Evolutionary conservation across 2,888 invertebrate species (phyloP), one percentile per base, ranked within the genome.

Genomic region (Coenonympha arcania): DNA sequence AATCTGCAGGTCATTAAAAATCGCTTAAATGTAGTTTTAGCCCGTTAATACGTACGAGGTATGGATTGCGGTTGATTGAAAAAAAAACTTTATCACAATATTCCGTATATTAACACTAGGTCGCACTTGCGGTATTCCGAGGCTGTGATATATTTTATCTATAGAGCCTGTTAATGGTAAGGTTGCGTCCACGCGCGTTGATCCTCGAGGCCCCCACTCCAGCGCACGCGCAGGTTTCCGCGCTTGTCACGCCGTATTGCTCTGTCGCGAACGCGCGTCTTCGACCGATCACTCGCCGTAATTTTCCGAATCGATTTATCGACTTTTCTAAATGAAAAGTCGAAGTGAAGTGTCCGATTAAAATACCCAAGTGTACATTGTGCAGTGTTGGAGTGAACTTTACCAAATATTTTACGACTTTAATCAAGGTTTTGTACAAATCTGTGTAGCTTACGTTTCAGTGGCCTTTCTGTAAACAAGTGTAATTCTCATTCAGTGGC

Each of bases 261-360:
- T 74, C 74, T 68, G 71, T 78, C 72, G 65, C 68, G 71, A 66
- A 63, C 72, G 74, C 76, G 75, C 71, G 71, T 72, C 73, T 73
- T 72, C 72, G 62, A 72, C 69, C 63, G 65, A 66, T 65, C 64
- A 63, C 69, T 66, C 71, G 72, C 65, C 69, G 69, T 68, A 60
- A 57, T 70, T 67, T 69, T 65, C 65, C 70, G 66, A 74, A 67
- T 69, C 65, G 71, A 74, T 80, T 73, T 63, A 66, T 72, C 64
- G 59, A 68, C 76, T 83, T 83, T 83, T 81, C 81, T 82, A 66
- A 79, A 81, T 82, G 83, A 84, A 83, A 83, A 84, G 79, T 74
- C 56, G 56, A 67, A 63, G 65, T 65, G 62, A 60, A 75, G 70
- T 69, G 66, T 34, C 30, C 19, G 34, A 30, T 30, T 42, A 13